These are phyloP conservation scores for Siniperca obscura DNA, from an alignment of 2,797 vertebrate genomes.

Conservation along the genomic window DNA sequence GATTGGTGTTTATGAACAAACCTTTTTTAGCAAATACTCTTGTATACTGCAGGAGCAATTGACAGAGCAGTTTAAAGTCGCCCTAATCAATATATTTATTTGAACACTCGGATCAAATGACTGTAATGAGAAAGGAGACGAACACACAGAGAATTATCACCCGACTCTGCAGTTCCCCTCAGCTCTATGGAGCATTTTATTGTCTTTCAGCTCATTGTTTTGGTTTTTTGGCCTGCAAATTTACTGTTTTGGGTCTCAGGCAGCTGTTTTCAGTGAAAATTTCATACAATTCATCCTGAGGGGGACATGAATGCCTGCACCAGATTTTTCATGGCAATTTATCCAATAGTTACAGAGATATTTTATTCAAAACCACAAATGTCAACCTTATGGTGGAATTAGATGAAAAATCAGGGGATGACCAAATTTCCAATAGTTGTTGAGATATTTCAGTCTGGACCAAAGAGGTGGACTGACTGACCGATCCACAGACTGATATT, in stretches of 20 bases:
- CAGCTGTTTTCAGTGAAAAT: no score
- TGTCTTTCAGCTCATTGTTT: background rate
- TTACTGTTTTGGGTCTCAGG: no score
- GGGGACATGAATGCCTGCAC: no score
- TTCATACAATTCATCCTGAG: no score
- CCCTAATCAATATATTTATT: background rate
- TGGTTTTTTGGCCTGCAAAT: background rate
- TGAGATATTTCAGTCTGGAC: background rate
- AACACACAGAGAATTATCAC: background rate
- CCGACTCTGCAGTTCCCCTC: background rate
- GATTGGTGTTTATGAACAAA: background rate
- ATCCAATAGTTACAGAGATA: background rate
- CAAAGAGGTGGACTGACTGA: background rate
- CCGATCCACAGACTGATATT: background rate
- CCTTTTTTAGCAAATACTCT: background rate
- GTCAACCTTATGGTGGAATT: background rate
- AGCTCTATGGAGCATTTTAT: background rate
- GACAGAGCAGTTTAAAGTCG: slow-evolving; percentile 5
- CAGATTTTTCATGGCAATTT: background rate
- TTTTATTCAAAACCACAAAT: background rate
- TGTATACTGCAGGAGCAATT: background rate
- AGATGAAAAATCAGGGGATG: no score
- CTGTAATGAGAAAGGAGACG: background rate
- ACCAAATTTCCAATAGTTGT: background rate
- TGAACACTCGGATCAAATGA: background rate